Base-by-base conservation (phyloP, 1,140 invertebrate species). In the Eurosta solidaginis region DNA sequence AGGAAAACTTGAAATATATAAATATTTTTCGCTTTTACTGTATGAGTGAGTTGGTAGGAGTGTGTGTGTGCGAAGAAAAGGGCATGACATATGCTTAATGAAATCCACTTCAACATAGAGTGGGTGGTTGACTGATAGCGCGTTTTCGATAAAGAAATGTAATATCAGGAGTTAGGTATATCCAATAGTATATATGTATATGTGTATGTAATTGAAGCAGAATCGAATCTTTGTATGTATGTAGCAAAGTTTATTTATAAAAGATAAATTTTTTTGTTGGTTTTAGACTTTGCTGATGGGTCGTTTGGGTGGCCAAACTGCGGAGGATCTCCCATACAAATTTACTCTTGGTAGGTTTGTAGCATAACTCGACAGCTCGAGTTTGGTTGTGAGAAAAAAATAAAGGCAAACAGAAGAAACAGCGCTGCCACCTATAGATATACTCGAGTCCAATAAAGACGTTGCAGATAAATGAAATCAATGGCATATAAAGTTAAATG, bases 81-180 rank as follows among this genome's bases (percentile, higher is more conserved):
- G 73, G 73, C 73, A 74, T 74, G 73, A 42, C 73, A 74, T 74
- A 74, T 74, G 73, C 73, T 74, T 74, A 74, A 74, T 74, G 44
- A 68, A 68, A 68, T 68, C 59, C 59, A 68, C 59, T 68, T 68
- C 59, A 68, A 68, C 59, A 68, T 68, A 29, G 33, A 68, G 59
- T 68, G 59, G 59, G 59, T 68, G 59, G 54, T 68, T 40, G 59
- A 33, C 59, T 68, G 59, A 68, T 68, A 68, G 59, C 27, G 59
- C 12, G 54, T 12, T 29, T 63, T 25, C 12, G 14, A 14, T 17
- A 59, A 59, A 59, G 25, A 14, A 59, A 47, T 47, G 45, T 12
- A 12, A 29, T 52, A 52, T 22, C 3, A 52, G n/a, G 9, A 7
- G 49, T 20, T 27, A 59, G 52, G n/a, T n/a, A n/a, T n/a, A n/a